phyloP scores from a whole-genome alignment of 1,140 invertebrate genomes.

The Zaprionus lachaisei region DNA sequence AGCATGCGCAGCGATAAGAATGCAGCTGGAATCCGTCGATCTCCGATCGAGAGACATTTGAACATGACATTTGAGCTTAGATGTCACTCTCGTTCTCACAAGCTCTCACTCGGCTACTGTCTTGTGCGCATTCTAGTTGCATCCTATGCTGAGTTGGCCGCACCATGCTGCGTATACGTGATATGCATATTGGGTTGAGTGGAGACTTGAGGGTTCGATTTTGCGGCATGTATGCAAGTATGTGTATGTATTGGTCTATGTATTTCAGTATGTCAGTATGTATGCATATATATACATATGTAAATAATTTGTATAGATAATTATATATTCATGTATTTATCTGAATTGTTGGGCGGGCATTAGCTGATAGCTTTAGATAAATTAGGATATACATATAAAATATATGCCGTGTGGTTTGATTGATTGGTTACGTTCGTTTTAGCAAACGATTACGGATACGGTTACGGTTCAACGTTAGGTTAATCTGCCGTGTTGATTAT shows the following conservation, averaged over 20 bases:
- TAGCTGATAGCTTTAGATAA: neutral
- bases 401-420: conserved; percentile 34
- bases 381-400: conserved; percentile 14
- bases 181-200: conserved; percentile 3
- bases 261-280: conserved; percentile 11
- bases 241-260: conserved; percentile 19
- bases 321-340: conserved; percentile 18
- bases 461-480: conserved; percentile 16
- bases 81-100: neutral
- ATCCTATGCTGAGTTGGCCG: conserved; percentile 16
- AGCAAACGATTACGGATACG: conserved; percentile 24
- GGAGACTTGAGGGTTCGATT: neutral
- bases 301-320: conserved; percentile 18
- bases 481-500: conserved; percentile 35
- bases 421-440: conserved; percentile 25
- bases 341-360: neutral
- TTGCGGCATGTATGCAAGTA: conserved; percentile 8
- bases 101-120: neutral
- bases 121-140: conserved; percentile 15
- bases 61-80: neutral
- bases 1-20: conserved; percentile 19
- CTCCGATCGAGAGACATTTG: neutral
- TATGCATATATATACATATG: conserved; percentile 24
- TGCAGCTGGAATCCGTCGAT: conserved; percentile 14
- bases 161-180: conserved; percentile 42